Evolutionary conservation across 1,140 invertebrate species (phyloP), one percentile per base, ranked within the genome.

Genomic region (Scaptomyza pallida): DNA sequence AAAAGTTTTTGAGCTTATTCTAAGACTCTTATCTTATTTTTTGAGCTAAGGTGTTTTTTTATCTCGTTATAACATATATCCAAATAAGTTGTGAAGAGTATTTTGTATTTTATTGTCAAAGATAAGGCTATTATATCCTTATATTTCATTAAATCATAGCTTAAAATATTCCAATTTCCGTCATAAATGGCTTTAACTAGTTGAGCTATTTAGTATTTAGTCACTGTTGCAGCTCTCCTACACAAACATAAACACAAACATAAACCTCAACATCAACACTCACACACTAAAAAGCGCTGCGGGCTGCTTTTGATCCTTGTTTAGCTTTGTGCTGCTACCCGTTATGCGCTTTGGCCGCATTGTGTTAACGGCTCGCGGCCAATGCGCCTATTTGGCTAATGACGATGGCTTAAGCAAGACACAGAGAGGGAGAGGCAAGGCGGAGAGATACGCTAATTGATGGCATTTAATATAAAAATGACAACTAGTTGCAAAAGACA

Each of bases 381-480:
- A 30, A 9, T 30, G 26, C 26, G 19, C n/a, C 17, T 10, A 56
- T 37, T 37, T 37, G 33, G 50, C 50, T 30, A 45, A 30, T 43
- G 44, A 33, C 23, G 23, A 15, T 13, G 9, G 13, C 45, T 41
- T 12, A 16, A 23, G 17, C 8, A 30, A 30, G 26, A 30, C 1
- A 30, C 8, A 30, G 26, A 30, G 8, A 30, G 5, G 6, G 23
- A 30, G 26, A 30, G 5, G n/a, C n/a, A n/a, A n/a, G n/a, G n/a
- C 23, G 6, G 23, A 30, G 26, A 30, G 5, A 26, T 26, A 10
- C 23, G 45, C 63, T 45, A 61, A 68, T 51, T 68, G 37, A 40
- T 44, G 37, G 47, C 45, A 51, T 60, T 68, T 68, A 35, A 43
- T 44, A 61, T 60, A 44, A 45, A 60, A 67, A 51, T 67, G 10